Evolutionary conservation across 2,797 vertebrate genomes (phyloP).

Genomic region (Podargus strigoides): DNA sequence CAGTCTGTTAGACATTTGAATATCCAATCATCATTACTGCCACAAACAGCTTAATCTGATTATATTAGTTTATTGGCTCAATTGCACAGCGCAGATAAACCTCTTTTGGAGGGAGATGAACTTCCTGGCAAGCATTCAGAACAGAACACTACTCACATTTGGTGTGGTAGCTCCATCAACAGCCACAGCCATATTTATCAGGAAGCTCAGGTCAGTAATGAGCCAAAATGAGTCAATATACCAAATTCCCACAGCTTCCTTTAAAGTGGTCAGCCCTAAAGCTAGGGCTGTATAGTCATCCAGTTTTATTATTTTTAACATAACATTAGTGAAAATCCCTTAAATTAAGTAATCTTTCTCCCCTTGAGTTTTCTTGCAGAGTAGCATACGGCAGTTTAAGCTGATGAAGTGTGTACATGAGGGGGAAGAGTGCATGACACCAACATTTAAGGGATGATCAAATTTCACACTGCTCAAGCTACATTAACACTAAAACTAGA

Average conservation of each 20-base stretch:
- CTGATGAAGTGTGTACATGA: background rate
- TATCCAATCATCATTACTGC: background rate
- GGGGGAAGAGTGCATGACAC: background rate
- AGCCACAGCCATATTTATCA: background rate
- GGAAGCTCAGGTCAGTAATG: background rate
- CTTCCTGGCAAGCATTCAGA: background rate
- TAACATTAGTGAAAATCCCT: background rate
- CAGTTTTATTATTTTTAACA: background rate
- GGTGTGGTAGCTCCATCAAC: background rate
- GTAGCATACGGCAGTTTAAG: background rate
- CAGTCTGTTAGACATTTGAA: background rate
- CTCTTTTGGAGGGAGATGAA: background rate
- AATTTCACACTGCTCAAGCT: background rate
- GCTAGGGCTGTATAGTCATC: background rate
- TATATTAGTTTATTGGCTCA: constrained; percentile 1
- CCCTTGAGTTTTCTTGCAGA: background rate
- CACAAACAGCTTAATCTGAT: background rate
- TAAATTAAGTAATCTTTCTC: background rate
- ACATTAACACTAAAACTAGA: background rate
- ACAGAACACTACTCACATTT: background rate
- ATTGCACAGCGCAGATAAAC: background rate
- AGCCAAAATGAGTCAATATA: background rate
- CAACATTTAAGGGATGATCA: background rate
- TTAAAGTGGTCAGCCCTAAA: background rate
- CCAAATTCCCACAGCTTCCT: background rate